phyloP scores from a whole-genome alignment of 2,888 invertebrate species.

The Sclerodermus sp. region DNA sequence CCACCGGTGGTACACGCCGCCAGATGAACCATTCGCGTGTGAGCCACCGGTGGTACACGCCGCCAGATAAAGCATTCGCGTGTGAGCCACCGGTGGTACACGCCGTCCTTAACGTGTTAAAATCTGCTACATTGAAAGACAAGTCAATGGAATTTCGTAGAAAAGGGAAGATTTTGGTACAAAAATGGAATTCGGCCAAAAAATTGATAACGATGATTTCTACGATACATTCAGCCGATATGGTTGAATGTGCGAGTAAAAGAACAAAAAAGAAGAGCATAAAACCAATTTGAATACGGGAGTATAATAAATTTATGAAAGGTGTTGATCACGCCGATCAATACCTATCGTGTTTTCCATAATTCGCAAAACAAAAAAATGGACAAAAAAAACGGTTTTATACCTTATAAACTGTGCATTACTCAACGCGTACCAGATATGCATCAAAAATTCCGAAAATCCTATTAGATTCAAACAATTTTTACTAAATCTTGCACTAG shows the following conservation, averaged over 20 bases:
- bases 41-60: too few species aligned
- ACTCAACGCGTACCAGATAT: conserved; percentile 10
- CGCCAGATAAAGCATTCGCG: too few species aligned
- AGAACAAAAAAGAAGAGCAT: neutral
- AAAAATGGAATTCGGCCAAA: conserved; percentile 8
- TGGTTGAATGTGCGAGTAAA: neutral
- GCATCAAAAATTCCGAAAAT: conserved; percentile 13
- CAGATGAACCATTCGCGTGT: too few species aligned
- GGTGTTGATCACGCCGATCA: conserved; percentile 13
- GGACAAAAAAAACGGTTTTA: conserved; percentile 10
- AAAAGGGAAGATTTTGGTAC: conserved; percentile 8
- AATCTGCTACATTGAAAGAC: conserved; percentile 5
- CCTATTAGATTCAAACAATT: conserved; percentile 15
- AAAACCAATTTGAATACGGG: conserved; percentile 9
- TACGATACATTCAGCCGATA: neutral
- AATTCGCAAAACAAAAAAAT: conserved; percentile 8
- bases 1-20: too few species aligned
- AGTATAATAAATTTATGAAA: conserved; percentile 14
- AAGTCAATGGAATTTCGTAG: neutral
- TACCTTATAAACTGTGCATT: conserved; percentile 11
- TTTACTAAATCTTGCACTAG: conserved; percentile 12
- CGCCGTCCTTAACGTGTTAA: too few species aligned
- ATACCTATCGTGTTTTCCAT: conserved; percentile 11
- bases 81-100: too few species aligned
- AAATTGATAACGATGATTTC: conserved; percentile 13